phyloP scores from a whole-genome alignment of 2,113 vertebrate species.

The Erythrocercus mccallii region DNA sequence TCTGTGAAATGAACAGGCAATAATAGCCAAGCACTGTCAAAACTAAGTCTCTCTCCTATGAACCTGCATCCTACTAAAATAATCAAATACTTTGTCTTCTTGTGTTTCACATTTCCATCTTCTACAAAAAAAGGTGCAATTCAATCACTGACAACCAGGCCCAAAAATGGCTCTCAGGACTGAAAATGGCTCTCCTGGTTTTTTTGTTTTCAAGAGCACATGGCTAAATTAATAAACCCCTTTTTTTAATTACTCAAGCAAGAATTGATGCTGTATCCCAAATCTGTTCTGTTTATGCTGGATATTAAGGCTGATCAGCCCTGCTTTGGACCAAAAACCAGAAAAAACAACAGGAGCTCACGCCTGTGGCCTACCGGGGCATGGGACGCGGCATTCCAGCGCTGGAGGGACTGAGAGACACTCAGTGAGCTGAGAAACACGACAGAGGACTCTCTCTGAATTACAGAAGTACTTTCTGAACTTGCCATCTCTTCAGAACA shows the following conservation, averaged over 20 bases:
- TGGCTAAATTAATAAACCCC: background rate
- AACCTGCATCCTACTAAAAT: background rate
- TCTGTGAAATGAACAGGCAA: background rate
- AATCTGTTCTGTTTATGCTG: background rate
- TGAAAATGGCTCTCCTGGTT: background rate
- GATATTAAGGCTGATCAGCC: background rate
- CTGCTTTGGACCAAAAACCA: background rate
- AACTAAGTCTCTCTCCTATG: background rate
- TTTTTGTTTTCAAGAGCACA: background rate
- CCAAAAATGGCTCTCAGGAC: background rate
- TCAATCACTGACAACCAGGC: background rate
- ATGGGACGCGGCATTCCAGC: fast-evolving
- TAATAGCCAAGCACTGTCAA: background rate
- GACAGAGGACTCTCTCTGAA: background rate
- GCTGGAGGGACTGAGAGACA: background rate
- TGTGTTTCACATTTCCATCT: background rate
- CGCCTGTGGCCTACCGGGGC: fast-evolving
- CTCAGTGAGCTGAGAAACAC: background rate
- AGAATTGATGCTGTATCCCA: background rate
- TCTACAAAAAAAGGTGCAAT: background rate
- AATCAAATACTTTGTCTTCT: background rate
- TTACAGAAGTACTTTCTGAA: background rate
- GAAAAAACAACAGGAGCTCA: background rate
- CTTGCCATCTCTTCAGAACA: background rate
- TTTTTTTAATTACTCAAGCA: background rate